Evolutionary conservation across 2,797 vertebrate species (phyloP), one percentile per base, ranked within the genome.

Genomic region (Sebastes minor): DNA sequence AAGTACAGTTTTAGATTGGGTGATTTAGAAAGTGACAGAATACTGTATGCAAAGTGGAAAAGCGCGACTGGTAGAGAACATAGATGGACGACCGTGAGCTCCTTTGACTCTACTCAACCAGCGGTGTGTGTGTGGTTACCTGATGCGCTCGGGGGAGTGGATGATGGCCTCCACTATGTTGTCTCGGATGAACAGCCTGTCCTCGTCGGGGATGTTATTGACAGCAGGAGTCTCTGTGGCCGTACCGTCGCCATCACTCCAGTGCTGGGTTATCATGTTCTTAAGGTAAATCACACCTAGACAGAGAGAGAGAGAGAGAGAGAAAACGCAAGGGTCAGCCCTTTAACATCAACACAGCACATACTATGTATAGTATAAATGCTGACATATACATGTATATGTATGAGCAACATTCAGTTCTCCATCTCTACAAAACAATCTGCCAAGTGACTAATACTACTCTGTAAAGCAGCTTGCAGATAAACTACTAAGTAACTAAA

Each of bases 211-310:
- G 94, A 99, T 99, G 90, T 97, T 98, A 78, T 97, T 98, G 87
- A 96, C 94, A 86, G 96, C 94, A 33, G 97, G 95, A 2, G 96
- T 94, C 92, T 99, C 97, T 71, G 97, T 96, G 62, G 91, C 93
- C 76, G 96, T 92, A 84, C 77, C 90, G 60, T 99, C 99, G 53
- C 97, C 97, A 93, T 98, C 97, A 25, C 96, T 97, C 98, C 99
- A 99, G 92, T 98, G 98, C 88, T 99, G 99, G 70, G 98, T 99
- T 94, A 99, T 97, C 97, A 99, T 99, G 94, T 99, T 99, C 95
- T 99, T 99, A 92, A 99, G 96, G 95, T 99, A 99, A 94, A 99
- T 99, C 94, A 99, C 98, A 92, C 98, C 99, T 99, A 85, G 59
- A 86, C 66, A 73, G 85, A 76, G 23, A 77, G 13, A 35, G 49